These are phyloP conservation scores for Thumatha senex DNA, from an alignment of 2,888 invertebrate species.

Conservation along the genomic window DNA sequence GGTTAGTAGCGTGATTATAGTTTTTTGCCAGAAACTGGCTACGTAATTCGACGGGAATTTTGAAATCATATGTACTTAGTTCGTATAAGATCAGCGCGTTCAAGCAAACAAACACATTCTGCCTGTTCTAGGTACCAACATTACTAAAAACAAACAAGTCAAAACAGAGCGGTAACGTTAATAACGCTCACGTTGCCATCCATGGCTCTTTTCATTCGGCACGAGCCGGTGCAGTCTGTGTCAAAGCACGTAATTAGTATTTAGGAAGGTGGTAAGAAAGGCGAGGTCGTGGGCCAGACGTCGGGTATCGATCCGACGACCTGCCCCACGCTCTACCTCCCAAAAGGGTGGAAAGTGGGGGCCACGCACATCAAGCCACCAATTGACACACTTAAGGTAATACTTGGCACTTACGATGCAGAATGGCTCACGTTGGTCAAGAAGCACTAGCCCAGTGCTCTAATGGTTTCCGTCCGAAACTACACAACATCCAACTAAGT, in stretches of 20 bases:
- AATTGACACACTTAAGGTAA: constrained; percentile 83
- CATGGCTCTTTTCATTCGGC: constrained; percentile 77
- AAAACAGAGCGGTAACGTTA: constrained; percentile 63
- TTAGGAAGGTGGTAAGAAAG: constrained; percentile 84
- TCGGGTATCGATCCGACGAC: constrained; percentile 86
- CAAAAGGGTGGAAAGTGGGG: constrained; percentile 54
- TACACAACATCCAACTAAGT: constrained; percentile 2
- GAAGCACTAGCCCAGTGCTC: constrained; percentile 25
- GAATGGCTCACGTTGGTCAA: constrained; percentile 56
- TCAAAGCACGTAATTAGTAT: constrained; percentile 84
- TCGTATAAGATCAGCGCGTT: no score
- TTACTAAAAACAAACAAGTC: constrained; percentile 65
- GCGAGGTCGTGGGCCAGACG: constrained; percentile 85
- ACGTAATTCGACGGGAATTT: no score
- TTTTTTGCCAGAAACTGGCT: no score
- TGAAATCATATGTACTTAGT: no score
- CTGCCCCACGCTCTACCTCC: constrained; percentile 76
- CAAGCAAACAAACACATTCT: constrained; percentile 27
- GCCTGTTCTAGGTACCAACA: constrained; percentile 25
- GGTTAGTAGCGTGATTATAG: no score
- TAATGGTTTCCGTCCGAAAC: constrained; percentile 16
- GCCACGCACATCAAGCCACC: constrained; percentile 80
- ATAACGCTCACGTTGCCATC: constrained; percentile 71
- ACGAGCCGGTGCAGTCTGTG: constrained; percentile 75
- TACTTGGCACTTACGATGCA: constrained; percentile 73